A percentile compares a stretch with the other conserved stretches of the same genome.
phyloP scores from a whole-genome alignment of 2,113 vertebrate species.

The Tachysurus vachellii region DNA sequence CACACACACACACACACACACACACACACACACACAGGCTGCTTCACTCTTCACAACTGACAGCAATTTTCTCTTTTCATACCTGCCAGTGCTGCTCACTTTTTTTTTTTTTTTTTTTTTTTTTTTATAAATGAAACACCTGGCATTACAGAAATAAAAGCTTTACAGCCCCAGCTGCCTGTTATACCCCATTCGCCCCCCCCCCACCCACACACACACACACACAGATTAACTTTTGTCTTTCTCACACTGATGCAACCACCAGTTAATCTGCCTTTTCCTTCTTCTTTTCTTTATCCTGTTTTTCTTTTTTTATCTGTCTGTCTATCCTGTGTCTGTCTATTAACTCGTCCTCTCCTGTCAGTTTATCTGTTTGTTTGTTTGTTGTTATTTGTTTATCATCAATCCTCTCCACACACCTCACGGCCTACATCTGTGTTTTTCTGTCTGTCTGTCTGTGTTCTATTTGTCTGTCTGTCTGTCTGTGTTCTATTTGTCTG shows the following conservation, averaged over 20 bases:
- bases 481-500: no score
- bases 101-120: conserved; percentile 45
- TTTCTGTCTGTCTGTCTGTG: neutral
- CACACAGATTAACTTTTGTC: neutral
- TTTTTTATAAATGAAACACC: conserved; percentile 1
- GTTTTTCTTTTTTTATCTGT: neutral
- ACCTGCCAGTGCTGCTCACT: conserved; percentile 57
- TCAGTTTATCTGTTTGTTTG: neutral
- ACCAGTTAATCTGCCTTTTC: neutral
- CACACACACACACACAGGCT: conserved; percentile 37
- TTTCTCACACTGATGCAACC: neutral
- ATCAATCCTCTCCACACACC: neutral
- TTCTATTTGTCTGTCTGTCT: neutral
- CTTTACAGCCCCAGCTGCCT: conserved; percentile 15
- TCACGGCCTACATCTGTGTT: neutral
- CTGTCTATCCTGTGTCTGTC: neutral
- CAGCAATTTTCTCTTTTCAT: conserved; percentile 22
- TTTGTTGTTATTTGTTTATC: neutral
- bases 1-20: conserved; percentile 45
- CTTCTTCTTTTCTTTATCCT: neutral
- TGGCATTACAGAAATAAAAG: conserved; percentile 18
- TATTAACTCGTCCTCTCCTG: neutral
- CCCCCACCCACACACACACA: neutral
- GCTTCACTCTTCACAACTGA: conserved; percentile 28
- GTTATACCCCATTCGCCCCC: neutral